Percentiles rank a stretch among this genome's conserved stretches.
These are phyloP conservation scores for Pogona vitticeps DNA, from an alignment of 2,113 vertebrate species.

Conservation along the genomic window DNA sequence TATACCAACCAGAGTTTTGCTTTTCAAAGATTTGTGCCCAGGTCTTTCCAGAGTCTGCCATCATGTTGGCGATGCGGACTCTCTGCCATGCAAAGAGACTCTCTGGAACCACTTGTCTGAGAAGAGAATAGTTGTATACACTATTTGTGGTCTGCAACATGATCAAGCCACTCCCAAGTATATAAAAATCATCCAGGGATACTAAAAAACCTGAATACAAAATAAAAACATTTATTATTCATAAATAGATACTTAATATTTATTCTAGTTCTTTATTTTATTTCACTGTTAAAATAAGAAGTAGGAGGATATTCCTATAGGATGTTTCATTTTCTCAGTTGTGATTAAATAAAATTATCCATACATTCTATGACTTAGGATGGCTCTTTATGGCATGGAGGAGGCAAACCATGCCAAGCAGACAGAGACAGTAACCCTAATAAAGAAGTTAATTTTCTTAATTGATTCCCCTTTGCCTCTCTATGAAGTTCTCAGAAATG, in stretches of 20 bases:
- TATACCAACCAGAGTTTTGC: constrained; percentile 86
- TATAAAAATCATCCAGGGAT: constrained; percentile 94
- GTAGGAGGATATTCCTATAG: neutral
- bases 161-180: constrained; percentile 87
- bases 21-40: constrained; percentile 87
- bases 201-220: constrained; percentile 82
- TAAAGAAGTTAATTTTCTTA: too few species aligned
- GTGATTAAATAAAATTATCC: neutral
- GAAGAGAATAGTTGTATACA: constrained; percentile 83
- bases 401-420: neutral
- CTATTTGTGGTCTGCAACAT: constrained; percentile 92
- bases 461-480: too few species aligned
- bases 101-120: constrained; percentile 75
- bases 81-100: constrained; percentile 91
- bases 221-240: constrained; percentile 33
- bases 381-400: neutral
- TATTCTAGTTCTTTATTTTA: neutral
- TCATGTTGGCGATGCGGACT: constrained; percentile 87
- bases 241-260: constrained; percentile 10
- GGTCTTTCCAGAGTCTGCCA: constrained; percentile 80
- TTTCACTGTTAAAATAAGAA: neutral
- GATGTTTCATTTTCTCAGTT: neutral
- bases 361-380: neutral
- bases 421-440: neutral
- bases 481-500: neutral